Evolutionary conservation across 1,140 invertebrate species (phyloP).

Genomic region (Drosophila prosaltans): DNA sequence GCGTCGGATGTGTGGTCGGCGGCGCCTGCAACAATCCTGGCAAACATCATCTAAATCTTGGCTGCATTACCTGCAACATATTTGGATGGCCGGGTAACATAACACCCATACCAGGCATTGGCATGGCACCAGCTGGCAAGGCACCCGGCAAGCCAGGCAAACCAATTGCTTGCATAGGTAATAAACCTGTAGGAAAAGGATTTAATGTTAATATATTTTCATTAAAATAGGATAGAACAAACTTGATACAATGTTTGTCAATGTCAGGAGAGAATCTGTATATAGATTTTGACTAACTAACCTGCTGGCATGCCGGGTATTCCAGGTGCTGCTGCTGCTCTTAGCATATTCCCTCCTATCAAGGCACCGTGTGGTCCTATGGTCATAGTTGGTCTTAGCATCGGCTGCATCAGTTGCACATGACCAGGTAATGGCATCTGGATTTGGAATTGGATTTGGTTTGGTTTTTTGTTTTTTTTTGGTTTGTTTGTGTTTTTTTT

Average conservation of each 20-base stretch:
- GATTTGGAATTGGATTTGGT: constrained; percentile 18
- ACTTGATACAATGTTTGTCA: no score
- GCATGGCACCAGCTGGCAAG: constrained; percentile 83
- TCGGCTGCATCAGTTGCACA: constrained; percentile 86
- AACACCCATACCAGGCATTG: constrained; percentile 87
- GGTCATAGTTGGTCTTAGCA: constrained; percentile 87
- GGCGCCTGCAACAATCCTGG: constrained; percentile 69
- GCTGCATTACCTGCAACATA: constrained; percentile 88
- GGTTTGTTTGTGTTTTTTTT: background rate
- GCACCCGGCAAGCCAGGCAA: constrained; percentile 85
- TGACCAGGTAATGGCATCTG: constrained; percentile 71
- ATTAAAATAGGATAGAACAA: no score
- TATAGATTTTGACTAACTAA: constrained; percentile 83
- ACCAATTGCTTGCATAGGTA: constrained; percentile 81
- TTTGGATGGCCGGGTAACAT: constrained; percentile 88
- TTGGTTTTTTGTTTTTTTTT: background rate
- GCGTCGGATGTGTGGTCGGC: constrained; percentile 50
- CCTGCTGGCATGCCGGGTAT: constrained; percentile 87
- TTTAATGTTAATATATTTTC: background rate
- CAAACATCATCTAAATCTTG: constrained; percentile 90
- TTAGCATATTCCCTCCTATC: constrained; percentile 89
- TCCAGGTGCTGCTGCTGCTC: constrained; percentile 86
- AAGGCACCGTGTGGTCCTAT: constrained; percentile 88
- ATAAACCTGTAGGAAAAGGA: constrained; percentile 43
- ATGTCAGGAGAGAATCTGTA: no score